Conservation (phyloP, 2,888 invertebrate genomes). For the Campopleginae sp. region DNA sequence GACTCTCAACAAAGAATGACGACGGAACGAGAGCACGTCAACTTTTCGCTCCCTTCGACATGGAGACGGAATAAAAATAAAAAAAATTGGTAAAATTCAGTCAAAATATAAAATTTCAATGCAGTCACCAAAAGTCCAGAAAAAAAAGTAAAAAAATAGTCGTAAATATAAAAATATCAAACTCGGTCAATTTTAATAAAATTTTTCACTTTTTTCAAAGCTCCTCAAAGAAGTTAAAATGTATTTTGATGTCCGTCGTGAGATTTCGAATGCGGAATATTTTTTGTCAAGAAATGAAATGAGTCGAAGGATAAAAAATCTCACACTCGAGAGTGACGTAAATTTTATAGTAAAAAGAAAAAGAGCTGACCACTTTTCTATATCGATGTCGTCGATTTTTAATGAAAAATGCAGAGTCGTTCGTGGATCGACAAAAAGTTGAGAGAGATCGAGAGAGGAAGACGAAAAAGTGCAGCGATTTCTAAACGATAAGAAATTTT, state of each 20-base stretch:
- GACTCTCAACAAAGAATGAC: not conserved
- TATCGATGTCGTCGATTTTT: not conserved
- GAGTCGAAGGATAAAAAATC: not conserved
- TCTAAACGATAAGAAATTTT: not conserved
- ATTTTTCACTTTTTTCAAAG: not conserved
- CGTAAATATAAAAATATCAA: not conserved
- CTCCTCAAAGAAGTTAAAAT: not conserved
- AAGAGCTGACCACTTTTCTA: not conserved
- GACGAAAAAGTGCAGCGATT: not conserved
- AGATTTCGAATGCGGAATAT: not conserved
- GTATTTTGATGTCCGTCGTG: not conserved
- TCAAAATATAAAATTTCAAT: not conserved
- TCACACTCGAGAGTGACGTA: not conserved
- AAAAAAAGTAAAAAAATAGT: not conserved
- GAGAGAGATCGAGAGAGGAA: not conserved
- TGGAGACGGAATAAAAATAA: not conserved
- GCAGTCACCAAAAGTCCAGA: not conserved
- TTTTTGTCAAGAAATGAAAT: not conserved
- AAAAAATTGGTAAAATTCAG: not conserved
- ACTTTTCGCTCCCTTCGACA: not conserved
- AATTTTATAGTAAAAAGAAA: not conserved
- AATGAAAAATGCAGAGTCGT: not conserved
- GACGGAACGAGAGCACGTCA: not conserved
- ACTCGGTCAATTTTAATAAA: not conserved
- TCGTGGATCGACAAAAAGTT: not conserved